Evolutionary conservation across 2,888 invertebrate species (phyloP).

Genomic region (Ophion ventricosus): DNA sequence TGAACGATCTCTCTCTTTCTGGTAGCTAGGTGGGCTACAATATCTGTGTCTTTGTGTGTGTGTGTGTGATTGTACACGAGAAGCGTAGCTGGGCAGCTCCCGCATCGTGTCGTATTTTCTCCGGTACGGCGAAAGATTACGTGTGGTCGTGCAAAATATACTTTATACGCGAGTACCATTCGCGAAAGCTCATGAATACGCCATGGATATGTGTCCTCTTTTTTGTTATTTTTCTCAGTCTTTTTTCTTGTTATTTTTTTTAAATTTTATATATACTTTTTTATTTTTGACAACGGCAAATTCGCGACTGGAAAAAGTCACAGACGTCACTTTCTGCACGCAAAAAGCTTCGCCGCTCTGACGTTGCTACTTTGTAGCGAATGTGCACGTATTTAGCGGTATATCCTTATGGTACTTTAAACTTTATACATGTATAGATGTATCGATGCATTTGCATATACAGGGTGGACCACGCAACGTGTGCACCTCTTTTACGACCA

Average conservation of each 20-base stretch:
- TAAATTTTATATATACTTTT: background rate
- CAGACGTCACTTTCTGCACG: conserved; percentile 43
- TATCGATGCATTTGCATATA: background rate
- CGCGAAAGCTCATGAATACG: conserved; percentile 13
- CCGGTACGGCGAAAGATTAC: conserved; percentile 49
- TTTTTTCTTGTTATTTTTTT: too few species aligned
- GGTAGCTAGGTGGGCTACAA: conserved; percentile 21
- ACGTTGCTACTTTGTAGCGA: conserved; percentile 37
- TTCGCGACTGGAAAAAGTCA: conserved; percentile 56
- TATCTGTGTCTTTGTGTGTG: too few species aligned
- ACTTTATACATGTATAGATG: background rate
- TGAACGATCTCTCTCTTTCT: conserved; percentile 45
- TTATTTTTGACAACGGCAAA: conserved; percentile 37
- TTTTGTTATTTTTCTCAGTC: background rate
- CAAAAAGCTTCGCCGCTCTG: conserved; percentile 47
- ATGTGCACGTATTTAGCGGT: background rate
- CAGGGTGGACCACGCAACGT: too few species aligned
- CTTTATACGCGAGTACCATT: conserved; percentile 43
- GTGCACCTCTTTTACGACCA: too few species aligned
- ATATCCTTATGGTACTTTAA: background rate
- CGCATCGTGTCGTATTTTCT: conserved; percentile 35
- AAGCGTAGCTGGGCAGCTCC: conserved; percentile 23
- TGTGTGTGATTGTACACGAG: background rate
- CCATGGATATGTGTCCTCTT: conserved; percentile 8
- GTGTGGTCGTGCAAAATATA: conserved; percentile 58